phyloP scores from a whole-genome alignment of 2,113 vertebrate genomes.

The Ia io region DNA sequence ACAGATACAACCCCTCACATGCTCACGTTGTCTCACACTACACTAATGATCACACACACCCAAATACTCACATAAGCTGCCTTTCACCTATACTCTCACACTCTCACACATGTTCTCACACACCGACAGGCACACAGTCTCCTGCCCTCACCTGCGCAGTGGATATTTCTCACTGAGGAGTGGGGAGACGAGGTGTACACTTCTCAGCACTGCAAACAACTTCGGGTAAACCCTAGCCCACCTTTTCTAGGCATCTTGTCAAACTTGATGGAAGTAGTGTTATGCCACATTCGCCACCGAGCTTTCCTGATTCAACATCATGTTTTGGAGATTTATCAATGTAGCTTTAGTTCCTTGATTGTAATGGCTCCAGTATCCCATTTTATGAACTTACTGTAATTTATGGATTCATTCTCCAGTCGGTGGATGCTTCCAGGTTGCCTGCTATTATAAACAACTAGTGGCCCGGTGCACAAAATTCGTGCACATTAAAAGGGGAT shows the following conservation, averaged over 20 bases:
- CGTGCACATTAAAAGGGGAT: no score
- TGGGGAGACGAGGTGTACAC: no score
- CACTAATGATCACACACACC: not conserved
- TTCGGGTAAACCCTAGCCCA: fast-evolving
- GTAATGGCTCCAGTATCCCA: not conserved
- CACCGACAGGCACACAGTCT: not conserved
- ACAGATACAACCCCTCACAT: not conserved
- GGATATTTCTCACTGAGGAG: not conserved
- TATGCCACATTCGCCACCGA: not conserved
- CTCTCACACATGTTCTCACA: not conserved
- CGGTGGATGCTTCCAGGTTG: fast-evolving
- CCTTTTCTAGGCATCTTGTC: not conserved
- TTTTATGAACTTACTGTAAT: fast-evolving
- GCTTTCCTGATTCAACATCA: not conserved
- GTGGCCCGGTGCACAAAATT: no score
- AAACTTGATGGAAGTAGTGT: fast-evolving
- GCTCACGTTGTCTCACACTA: not conserved
- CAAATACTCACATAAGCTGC: not conserved
- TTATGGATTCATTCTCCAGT: no score
- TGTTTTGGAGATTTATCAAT: not conserved
- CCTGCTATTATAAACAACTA: not conserved
- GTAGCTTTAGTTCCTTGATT: not conserved
- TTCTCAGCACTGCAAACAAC: not conserved
- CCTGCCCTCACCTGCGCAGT: not conserved
- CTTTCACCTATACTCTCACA: not conserved